Evolutionary conservation across 2,113 vertebrate species (phyloP).

Genomic region (Laticauda laticaudata): DNA sequence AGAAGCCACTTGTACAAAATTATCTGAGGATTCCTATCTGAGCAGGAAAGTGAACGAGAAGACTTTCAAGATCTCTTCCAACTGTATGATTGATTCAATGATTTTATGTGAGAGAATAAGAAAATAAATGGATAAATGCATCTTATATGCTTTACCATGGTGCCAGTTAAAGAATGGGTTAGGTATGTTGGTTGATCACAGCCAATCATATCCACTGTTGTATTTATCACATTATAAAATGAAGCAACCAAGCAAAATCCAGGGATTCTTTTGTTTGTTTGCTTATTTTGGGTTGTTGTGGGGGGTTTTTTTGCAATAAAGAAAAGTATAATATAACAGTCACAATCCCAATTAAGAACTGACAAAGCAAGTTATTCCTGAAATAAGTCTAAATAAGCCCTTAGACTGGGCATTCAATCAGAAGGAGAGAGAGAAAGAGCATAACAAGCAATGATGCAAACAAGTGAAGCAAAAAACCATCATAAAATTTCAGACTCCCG

Average conservation of each 20-base stretch:
- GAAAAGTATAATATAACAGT: background rate
- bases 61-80: background rate
- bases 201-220: background rate
- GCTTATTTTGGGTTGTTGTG: too few relatives aligned
- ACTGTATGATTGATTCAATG: background rate
- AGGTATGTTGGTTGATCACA: background rate
- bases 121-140: background rate
- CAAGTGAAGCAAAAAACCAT: slow-evolving; percentile 44
- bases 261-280: background rate
- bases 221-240: background rate
- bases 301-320: background rate
- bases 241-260: background rate
- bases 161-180: background rate
- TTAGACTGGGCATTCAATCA: background rate
- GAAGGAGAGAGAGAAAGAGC: background rate
- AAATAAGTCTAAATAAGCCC: background rate
- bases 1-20: background rate
- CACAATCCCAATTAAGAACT: background rate
- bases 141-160: background rate
- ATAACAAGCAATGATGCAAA: background rate
- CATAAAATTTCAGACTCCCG: slow-evolving; percentile 44
- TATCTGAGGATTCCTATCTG: background rate
- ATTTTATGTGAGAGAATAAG: background rate
- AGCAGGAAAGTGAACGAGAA: background rate
- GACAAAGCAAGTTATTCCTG: background rate